Evolutionary conservation across 2,113 vertebrate genomes (phyloP), one percentile per base, ranked within the genome.

Genomic region (Cheilinus undulatus): DNA sequence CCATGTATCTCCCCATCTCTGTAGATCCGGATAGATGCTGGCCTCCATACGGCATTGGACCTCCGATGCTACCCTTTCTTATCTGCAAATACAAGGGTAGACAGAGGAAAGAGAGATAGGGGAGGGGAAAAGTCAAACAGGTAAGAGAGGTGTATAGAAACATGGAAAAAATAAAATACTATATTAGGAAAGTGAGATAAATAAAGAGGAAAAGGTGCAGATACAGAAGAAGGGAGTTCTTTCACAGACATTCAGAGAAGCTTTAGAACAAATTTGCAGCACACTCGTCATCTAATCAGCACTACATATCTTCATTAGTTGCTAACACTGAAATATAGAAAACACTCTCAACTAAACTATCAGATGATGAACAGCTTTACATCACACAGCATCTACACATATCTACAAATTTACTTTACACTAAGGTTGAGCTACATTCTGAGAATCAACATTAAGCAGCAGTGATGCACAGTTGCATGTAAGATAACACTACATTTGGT

Each of bases 1-100:
- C 97, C 95, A 95, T 92, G 73, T 98, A 97, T 86, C 97, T 93
- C 82, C 95, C 93, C 88, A 95, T 90, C 23, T 99, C 97, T 9
- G 94, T 90, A 0, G 95, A 92, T 73, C 94, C 95, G 3, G 96
- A 96, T 32, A 96, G 92, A 86, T 97, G 94, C 0, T 95, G 95
- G 60, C 95, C 94, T 58, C 96, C 96, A 0, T 95, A 97, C 5
- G 95, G 89, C 61, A 94, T 92, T 68, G 95, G 95, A 84, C 95
- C 92, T 0, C 93, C 93, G 12, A 95, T 94, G 0, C 94, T 91
- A 68, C 96, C 97, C 89, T 96, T 99, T 88, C 97, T 95, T 23
- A 96, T 94, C 97, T 99, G 91, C 51, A 75, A 54, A 66, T 24
- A 85, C 58, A 71, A 49, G 43, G 22, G 65, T 42, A 56, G 67